phyloP scores from a whole-genome alignment of 2,797 vertebrate species.

The Tarsius wallacei region DNA sequence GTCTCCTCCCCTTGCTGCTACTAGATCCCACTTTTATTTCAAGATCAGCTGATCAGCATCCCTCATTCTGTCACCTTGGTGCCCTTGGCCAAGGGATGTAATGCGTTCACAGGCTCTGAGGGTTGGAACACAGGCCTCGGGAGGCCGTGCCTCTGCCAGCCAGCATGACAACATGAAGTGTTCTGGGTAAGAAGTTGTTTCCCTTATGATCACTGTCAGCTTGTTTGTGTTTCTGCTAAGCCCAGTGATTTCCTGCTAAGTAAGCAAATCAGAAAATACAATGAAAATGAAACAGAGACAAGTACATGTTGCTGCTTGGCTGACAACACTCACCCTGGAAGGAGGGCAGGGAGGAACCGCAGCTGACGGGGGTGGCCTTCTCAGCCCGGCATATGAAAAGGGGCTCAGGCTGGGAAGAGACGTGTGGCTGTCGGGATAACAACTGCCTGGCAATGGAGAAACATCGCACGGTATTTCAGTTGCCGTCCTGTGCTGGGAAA shows the following conservation, averaged over 20 bases:
- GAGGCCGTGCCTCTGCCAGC: background rate
- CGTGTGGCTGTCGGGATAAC: background rate
- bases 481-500: background rate
- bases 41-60: background rate
- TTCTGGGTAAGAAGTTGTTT: background rate
- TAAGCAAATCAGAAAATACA: background rate
- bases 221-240: background rate
- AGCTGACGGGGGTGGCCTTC: background rate
- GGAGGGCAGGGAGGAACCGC: background rate
- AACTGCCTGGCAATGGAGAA: background rate
- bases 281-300: background rate
- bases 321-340: background rate
- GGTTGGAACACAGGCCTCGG: background rate
- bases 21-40: background rate
- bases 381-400: background rate
- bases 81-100: background rate
- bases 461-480: background rate
- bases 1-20: background rate
- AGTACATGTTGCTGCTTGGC: background rate
- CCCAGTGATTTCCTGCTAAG: background rate
- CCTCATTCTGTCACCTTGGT: background rate
- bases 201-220: background rate
- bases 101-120: background rate
- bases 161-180: background rate
- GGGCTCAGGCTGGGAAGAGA: background rate